Percentiles rank a stretch among this genome's conserved stretches.
These are phyloP conservation scores for Gallinago media DNA, from an alignment of 2,113 vertebrate genomes.

Conservation along the genomic window DNA sequence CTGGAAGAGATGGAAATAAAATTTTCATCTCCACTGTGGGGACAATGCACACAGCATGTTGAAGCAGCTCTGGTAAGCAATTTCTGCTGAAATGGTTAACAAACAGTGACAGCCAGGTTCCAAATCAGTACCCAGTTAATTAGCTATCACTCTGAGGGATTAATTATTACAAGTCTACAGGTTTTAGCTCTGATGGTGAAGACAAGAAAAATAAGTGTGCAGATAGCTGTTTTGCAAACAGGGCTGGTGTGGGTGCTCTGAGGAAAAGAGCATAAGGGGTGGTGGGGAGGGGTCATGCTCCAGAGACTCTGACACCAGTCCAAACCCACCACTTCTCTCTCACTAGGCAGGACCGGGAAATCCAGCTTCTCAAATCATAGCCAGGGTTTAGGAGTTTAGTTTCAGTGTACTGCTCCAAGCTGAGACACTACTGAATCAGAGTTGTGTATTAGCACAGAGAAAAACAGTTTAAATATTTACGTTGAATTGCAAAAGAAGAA, in stretches of 20 bases:
- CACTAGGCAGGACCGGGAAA: not conserved
- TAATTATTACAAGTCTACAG: not conserved
- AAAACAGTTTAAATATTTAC: not conserved
- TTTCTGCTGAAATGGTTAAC: not conserved
- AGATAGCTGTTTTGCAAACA: not conserved
- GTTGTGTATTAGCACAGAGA: not conserved
- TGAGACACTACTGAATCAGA: not conserved
- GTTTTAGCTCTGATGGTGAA: not conserved
- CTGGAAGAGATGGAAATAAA: not conserved
- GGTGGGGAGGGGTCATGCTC: not conserved
- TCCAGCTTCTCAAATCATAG: not conserved
- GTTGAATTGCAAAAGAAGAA: not conserved
- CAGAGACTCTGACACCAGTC: not conserved
- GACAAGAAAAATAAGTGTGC: not conserved
- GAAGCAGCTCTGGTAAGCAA: not conserved
- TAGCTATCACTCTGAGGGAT: not conserved
- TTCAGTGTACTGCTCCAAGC: not conserved
- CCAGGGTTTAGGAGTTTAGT: not conserved
- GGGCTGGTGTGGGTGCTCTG: not conserved
- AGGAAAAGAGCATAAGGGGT: not conserved
- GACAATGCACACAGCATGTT: rapidly evolving
- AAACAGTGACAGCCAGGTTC: not conserved
- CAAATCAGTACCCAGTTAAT: not conserved
- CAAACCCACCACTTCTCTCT: not conserved
- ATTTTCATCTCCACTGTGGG: not conserved